Conservation (phyloP, 2,888 invertebrate species). For the Drosophila macrothrix region DNA sequence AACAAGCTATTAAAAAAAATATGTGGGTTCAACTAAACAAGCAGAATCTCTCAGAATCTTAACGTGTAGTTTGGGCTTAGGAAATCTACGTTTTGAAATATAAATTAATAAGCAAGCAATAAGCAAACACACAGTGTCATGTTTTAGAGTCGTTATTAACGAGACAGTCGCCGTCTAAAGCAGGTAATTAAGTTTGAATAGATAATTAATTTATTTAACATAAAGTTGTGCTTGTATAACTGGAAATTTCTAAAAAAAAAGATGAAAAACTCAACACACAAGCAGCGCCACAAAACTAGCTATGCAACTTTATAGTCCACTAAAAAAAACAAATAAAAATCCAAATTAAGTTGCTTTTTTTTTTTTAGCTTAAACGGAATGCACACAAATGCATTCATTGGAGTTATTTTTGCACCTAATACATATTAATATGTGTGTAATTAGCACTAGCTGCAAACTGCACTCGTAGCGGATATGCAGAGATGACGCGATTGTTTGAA, state of each 20-base stretch:
- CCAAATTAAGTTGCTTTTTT: constrained; percentile 44
- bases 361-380: constrained; percentile 33
- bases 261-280: constrained; percentile 74
- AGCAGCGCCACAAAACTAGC: constrained; percentile 64
- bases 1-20: constrained; percentile 2
- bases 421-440: constrained; percentile 40
- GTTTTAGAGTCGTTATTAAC: constrained; percentile 58
- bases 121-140: constrained; percentile 38
- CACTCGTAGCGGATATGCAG: constrained; percentile 76
- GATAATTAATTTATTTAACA: constrained; percentile 77
- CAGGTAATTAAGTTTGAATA: constrained; percentile 76
- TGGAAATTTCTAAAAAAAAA: constrained; percentile 70
- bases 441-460: constrained; percentile 67
- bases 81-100: constrained; percentile 52
- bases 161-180: constrained; percentile 49
- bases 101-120: constrained; percentile 48
- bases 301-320: constrained; percentile 62
- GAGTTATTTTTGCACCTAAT: constrained; percentile 1
- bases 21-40: constrained; percentile 22
- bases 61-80: constrained; percentile 25
- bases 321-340: constrained; percentile 22
- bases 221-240: constrained; percentile 70
- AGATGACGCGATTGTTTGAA: constrained; percentile 73
- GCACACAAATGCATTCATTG: constrained; percentile 14
- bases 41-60: constrained; percentile 44